Conservation (phyloP, 2,113 vertebrate species). For the human region GRCh38 chr3:43205001-43205500, state of each 20-base stretch:
- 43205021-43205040: accelerated
- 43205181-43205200: not conserved
- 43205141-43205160: not conserved
- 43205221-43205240: not conserved
- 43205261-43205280: not conserved
- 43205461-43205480: not conserved
- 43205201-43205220: no score
- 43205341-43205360: no score
- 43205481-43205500: not conserved
- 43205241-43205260: not conserved
- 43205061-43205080: not conserved
- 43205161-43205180: not conserved
- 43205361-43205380: not conserved
- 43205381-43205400: not conserved
- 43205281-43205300: not conserved
- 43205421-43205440: not conserved
- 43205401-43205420: not conserved
- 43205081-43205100: accelerated
- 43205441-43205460: not conserved
- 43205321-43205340: not conserved
- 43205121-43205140: not conserved
- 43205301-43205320: not conserved
- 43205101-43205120: accelerated
- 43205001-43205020: not conserved
- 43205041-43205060: no score